Evolutionary conservation across 2,797 vertebrate genomes (phyloP), one percentile per base, ranked within the genome.

Genomic region (Limnodromus scolopaceus): DNA sequence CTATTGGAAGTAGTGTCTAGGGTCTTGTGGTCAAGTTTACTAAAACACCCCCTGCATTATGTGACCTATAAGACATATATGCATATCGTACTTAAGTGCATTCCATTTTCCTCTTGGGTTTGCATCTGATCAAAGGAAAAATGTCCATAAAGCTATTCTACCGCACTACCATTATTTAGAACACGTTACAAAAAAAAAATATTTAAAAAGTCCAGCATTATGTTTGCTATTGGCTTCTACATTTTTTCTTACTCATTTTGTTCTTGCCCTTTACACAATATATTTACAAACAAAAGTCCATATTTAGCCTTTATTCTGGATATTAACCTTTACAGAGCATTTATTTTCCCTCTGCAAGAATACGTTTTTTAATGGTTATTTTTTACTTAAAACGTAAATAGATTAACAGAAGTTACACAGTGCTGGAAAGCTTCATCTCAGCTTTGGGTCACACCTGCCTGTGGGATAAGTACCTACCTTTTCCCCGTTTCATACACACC

Each of bases 21-120:
- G 55, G 83, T 94, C 80, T 36, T 88, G 85, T 43, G 85, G 90
- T 82, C 74, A 78, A 48, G 51, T 76, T 89, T 72, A 60, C 92
- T 89, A 91, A 84, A 91, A 92, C 8, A 45, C 2, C 30, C 66
- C 55, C 66, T 51, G 51, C 80, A 89, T 75, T 48, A 66, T 27
- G 74, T 55, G 88, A 93, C 63, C 84, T 92, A 5, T 41, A 90
- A 92, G 91, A 80, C 69, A 70, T 39, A 94, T 16, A 77, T 27
- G 41, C 60, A 34, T n/a, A 84, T n/a, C 45, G 84, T 92, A 79
- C 68, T 54, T 87, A 61, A 88, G 43, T 57, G 66, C 38, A 72
- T 92, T 89, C 49, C 3, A 9, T 54, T 93, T 93, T 93, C 68
- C 53, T 75, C 51, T 72, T 87, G 49, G 45, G 71, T 82, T 92